phyloP scores from a whole-genome alignment of 2,797 vertebrate genomes.

The Catharus ustulatus region DNA sequence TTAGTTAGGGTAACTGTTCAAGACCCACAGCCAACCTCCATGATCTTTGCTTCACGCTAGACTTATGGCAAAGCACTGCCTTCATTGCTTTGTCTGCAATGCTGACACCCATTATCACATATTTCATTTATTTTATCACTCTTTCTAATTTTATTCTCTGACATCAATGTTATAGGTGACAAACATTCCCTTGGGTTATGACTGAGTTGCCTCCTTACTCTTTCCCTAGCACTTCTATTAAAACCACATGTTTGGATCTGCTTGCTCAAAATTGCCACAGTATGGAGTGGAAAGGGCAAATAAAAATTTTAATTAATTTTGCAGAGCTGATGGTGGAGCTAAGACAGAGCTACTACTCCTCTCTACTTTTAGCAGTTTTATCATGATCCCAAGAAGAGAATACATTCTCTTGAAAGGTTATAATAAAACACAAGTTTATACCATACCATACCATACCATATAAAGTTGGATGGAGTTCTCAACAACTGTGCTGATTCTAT shows the following conservation, averaged over 20 bases:
- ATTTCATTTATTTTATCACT: slow-evolving; percentile 12
- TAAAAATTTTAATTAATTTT: slow-evolving; percentile 8
- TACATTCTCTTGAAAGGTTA: neutral
- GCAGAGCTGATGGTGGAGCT: neutral
- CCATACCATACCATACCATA: neutral
- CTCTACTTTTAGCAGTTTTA: neutral
- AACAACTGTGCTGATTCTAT: neutral
- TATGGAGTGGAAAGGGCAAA: neutral
- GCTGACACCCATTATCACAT: neutral
- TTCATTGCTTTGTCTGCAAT: neutral
- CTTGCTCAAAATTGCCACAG: neutral
- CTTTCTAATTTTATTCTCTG: slow-evolving; percentile 17
- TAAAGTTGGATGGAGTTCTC: neutral
- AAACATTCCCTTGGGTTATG: neutral
- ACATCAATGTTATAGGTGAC: neutral
- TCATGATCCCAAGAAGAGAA: neutral
- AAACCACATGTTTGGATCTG: neutral
- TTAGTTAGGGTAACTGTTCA: neutral
- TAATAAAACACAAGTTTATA: neutral
- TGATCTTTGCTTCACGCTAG: neutral
- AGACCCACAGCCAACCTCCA: neutral
- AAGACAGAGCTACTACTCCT: neutral
- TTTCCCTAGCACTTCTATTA: neutral
- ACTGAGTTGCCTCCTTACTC: neutral
- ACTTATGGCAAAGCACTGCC: neutral